phyloP scores from a whole-genome alignment of 2,113 vertebrate species.

The Hymenochirus boettgeri region DNA sequence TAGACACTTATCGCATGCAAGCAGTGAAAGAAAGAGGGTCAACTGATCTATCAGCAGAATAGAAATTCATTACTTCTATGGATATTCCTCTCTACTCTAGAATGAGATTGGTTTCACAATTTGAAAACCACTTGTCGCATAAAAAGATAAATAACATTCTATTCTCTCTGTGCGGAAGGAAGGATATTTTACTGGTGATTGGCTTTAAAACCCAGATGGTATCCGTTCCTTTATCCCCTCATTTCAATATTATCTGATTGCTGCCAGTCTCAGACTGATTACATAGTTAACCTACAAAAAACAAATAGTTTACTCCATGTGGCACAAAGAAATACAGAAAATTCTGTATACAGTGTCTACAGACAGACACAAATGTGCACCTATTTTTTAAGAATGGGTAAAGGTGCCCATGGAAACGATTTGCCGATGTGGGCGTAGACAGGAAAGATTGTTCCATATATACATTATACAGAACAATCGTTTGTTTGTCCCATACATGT shows the following conservation, averaged over 20 bases:
- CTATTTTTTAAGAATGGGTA: too few species aligned
- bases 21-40: slow-evolving; percentile 10
- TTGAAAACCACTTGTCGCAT: slow-evolving; percentile 25
- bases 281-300: slow-evolving; percentile 40
- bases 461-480: too few species aligned
- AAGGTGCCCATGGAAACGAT: too few species aligned
- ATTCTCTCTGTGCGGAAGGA: slow-evolving; percentile 30
- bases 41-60: slow-evolving; percentile 19
- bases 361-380: too few species aligned
- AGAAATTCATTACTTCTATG: slow-evolving; percentile 36
- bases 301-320: too few species aligned
- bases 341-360: too few species aligned
- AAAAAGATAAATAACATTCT: slow-evolving; percentile 41
- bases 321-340: too few species aligned
- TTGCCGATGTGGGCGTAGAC: too few species aligned
- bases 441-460: too few species aligned
- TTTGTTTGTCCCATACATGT: too few species aligned
- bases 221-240: slow-evolving; percentile 32
- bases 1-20: slow-evolving; percentile 35
- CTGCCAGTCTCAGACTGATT: slow-evolving; percentile 32
- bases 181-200: slow-evolving; percentile 24
- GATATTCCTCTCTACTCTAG: slow-evolving; percentile 31
- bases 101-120: slow-evolving; percentile 34
- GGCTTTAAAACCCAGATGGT: slow-evolving; percentile 36
- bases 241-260: slow-evolving; percentile 42